phyloP scores from a whole-genome alignment of 2,888 invertebrate genomes.

The Xiphydria camelus region DNA sequence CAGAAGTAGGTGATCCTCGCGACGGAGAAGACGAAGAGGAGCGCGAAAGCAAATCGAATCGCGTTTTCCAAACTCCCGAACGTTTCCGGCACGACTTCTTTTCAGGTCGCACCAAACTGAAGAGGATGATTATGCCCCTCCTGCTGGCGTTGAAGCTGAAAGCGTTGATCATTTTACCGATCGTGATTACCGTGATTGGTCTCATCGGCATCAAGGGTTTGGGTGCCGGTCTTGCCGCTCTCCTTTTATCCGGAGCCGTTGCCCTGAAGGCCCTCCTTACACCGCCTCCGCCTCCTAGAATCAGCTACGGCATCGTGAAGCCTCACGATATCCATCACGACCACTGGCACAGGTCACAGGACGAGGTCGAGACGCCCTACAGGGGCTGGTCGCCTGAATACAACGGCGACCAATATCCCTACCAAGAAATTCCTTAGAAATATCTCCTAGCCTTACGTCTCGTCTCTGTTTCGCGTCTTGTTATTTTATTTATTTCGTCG shows the following conservation, averaged over 20 bases:
- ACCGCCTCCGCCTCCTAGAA: slow-evolving; percentile 37
- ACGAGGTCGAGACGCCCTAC: slow-evolving; percentile 47
- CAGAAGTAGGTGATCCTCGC: background rate
- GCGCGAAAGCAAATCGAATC: slow-evolving; percentile 1
- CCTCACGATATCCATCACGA: slow-evolving; percentile 53
- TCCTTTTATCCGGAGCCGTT: slow-evolving; percentile 63
- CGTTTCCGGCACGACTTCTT: no score
- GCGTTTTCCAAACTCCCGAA: background rate
- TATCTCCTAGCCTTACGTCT: background rate
- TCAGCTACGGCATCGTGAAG: slow-evolving; percentile 48
- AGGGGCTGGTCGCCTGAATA: slow-evolving; percentile 50
- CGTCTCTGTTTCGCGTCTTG: background rate
- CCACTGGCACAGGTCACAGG: slow-evolving; percentile 54
- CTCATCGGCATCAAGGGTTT: slow-evolving; percentile 69
- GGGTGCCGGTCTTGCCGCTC: slow-evolving; percentile 65
- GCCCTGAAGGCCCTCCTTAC: slow-evolving; percentile 49
- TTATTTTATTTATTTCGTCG: background rate
- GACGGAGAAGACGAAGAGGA: slow-evolving; percentile 15
- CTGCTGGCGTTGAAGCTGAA: slow-evolving; percentile 67
- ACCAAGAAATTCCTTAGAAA: slow-evolving; percentile 41
- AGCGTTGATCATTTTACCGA: slow-evolving; percentile 65
- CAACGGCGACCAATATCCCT: slow-evolving; percentile 45
- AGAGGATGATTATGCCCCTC: slow-evolving; percentile 66
- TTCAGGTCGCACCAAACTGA: slow-evolving; percentile 63
- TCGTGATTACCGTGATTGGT: slow-evolving; percentile 65